Conservation (phyloP, 2,888 invertebrate species). For the Torymus aiolomorphi region DNA sequence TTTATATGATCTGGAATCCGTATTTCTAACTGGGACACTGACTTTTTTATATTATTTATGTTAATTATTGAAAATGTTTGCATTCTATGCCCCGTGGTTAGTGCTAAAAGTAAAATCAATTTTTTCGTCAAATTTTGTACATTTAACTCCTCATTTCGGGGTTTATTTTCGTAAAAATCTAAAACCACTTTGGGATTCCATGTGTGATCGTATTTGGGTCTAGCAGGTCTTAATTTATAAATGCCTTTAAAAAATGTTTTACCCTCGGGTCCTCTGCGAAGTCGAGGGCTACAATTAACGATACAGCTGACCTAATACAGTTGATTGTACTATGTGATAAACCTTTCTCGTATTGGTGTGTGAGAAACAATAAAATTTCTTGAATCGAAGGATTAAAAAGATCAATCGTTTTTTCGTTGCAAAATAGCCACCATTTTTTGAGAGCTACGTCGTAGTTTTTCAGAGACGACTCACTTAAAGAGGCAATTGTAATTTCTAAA, state of each 20-base stretch:
- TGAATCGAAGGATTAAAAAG: neutral
- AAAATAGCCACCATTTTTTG: neutral
- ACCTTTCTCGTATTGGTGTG: slow-evolving; percentile 4
- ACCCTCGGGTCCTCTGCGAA: neutral
- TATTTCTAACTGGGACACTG: slow-evolving; percentile 30
- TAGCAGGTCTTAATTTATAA: neutral
- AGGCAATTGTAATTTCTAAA: neutral
- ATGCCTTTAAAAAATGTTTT: slow-evolving; percentile 6
- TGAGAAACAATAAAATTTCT: neutral
- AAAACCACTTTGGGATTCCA: slow-evolving; percentile 51
- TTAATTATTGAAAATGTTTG: no score
- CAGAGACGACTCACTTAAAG: neutral
- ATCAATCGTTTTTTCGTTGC: neutral
- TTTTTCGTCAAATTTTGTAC: slow-evolving; percentile 20
- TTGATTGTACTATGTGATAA: slow-evolving; percentile 35
- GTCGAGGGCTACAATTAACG: neutral
- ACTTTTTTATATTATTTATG: no score
- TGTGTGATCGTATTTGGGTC: neutral
- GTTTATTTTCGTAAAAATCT: slow-evolving; percentile 24
- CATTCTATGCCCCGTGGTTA: no score
- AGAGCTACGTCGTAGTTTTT: neutral
- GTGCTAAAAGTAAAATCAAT: no score
- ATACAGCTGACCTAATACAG: slow-evolving; percentile 46
- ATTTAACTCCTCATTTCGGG: slow-evolving; percentile 47
- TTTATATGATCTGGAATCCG: slow-evolving; percentile 51